Evolutionary conservation across 23 tunicate species (phyloP).

Genomic region (Halocynthia roretzi): DNA sequence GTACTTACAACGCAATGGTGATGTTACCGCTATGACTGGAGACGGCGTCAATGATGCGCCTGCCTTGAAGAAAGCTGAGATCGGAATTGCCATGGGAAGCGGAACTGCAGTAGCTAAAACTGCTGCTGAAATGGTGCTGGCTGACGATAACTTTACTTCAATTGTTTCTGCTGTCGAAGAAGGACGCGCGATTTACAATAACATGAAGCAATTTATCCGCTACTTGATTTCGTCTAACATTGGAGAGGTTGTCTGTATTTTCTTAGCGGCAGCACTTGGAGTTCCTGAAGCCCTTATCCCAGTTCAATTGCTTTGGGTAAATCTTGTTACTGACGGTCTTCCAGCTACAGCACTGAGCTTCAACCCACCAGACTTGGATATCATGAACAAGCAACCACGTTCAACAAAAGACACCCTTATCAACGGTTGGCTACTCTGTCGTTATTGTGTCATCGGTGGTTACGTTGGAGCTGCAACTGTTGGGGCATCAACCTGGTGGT

Average conservation of each 20-base stretch:
- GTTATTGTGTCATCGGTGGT: conserved; percentile 96
- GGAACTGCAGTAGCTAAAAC: conserved; percentile 99
- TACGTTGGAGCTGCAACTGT: conserved; percentile 73
- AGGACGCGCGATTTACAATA: conserved; percentile 99
- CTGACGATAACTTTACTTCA: conserved; percentile 97
- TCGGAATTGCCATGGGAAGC: conserved; percentile 99
- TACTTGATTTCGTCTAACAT: conserved; percentile 96
- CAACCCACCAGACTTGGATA: conserved; percentile 96
- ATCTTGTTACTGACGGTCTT: conserved; percentile 95
- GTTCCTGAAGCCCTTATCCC: conserved; percentile 99
- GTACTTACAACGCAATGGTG: conserved; percentile 89
- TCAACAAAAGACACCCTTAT: conserved; percentile 93
- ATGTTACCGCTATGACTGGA: conserved; percentile 99
- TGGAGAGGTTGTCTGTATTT: conserved; percentile 98
- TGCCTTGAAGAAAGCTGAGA: conserved; percentile 95
- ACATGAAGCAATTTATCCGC: conserved; percentile 98
- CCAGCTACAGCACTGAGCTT: conserved; percentile 99
- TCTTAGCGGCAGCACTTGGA: conserved; percentile 98
- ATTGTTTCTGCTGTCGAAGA: conserved; percentile 99
- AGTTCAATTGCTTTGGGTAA: conserved; percentile 97
- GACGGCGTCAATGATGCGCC: conserved; percentile 99
- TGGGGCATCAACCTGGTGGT: conserved; percentile 66
- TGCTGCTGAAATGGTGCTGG: conserved; percentile 98
- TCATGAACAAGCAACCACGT: conserved; percentile 87
- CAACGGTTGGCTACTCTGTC: conserved; percentile 81